Base-by-base conservation (phyloP, 2,888 invertebrate genomes). In the Acanthosepion lycidas region DNA sequence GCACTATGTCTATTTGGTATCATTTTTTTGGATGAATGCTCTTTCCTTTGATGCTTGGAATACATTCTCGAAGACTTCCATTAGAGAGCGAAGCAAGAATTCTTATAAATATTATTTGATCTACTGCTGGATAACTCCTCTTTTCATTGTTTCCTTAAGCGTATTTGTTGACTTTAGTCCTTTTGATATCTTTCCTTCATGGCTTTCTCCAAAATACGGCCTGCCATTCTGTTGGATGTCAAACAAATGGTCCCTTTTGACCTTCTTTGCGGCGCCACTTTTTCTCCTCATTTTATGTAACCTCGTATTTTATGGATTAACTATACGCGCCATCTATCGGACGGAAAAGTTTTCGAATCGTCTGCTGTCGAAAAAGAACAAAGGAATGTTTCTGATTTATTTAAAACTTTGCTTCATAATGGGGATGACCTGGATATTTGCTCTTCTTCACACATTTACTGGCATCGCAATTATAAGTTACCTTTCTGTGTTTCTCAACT, bases 41-140 rank as follows among this genome's bases (percentile, higher is more conserved):
- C 97, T 98, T 97, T 97, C 98, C 0, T 97, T 98, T 96, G 98
- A 98, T 96, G 98, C 98, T 97, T 98, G 98, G 97, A 97, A 98
- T 92, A 97, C 97, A 0, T 98, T 98, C 95, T 96, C 96, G 9
- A 96, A 95, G 18, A 92, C 9, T 28, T 15, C 92, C 5, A 92
- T 92, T 51, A 18, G 15, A 28, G 92, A n/a, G n/a, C 92, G 92
- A 92, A 51, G 92, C 4, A 92, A 92, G n/a, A 51, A 51, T 28
- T 92, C 28, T 8, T 51, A n/a, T 92, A 92, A 51, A 51, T 92
- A n/a, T 51, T 92, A 92, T 8, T 28, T 51, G 92, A 12, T 49
- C n/a, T 92, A 92, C 18, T 49, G 28, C 42, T 92, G 92, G 92
- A 51, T 92, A 92, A 51, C 23, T 6, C 92, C 92, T 23, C 28